These are phyloP conservation scores for Hiodon alosoides DNA, from an alignment of 2,113 vertebrate species.

Conservation along the genomic window DNA sequence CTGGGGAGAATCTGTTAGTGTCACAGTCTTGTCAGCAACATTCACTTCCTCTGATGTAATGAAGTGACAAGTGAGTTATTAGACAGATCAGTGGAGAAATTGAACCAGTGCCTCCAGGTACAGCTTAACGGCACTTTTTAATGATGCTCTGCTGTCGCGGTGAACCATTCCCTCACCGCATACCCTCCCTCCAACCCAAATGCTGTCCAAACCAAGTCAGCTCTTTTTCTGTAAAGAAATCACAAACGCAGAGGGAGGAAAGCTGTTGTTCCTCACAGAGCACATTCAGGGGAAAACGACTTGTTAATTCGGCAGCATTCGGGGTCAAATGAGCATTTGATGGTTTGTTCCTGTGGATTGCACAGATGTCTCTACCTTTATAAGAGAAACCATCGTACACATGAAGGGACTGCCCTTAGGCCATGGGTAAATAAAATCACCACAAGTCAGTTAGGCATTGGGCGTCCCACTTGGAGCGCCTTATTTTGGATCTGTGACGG, in stretches of 20 bases:
- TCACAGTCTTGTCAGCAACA: conserved; percentile 84
- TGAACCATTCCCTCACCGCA: conserved; percentile 43
- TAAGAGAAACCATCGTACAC: no score
- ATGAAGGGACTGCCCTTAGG: no score
- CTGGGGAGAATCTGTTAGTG: conserved; percentile 68
- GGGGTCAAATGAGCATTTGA: no score
- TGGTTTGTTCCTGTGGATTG: no score
- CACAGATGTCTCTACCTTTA: no score
- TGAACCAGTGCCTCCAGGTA: conserved; percentile 75
- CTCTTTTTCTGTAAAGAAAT: conserved; percentile 29
- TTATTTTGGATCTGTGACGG: no score
- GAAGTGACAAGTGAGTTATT: conserved; percentile 95
- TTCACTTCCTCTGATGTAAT: conserved; percentile 82
- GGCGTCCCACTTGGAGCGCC: no score
- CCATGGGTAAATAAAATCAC: no score
- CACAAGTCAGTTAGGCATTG: no score
- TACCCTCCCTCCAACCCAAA: conserved; percentile 50
- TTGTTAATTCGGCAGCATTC: no score
- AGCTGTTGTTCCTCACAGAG: no score
- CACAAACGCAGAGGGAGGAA: not conserved
- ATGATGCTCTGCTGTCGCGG: conserved; percentile 48
- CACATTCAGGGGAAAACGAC: no score
- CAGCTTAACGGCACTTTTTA: conserved; percentile 59
- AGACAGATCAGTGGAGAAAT: conserved; percentile 82
- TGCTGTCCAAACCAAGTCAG: conserved; percentile 40